Evolutionary conservation across 2,113 vertebrate genomes (phyloP), one percentile per base, ranked within the genome.

Genomic region (Mixornis gularis): DNA sequence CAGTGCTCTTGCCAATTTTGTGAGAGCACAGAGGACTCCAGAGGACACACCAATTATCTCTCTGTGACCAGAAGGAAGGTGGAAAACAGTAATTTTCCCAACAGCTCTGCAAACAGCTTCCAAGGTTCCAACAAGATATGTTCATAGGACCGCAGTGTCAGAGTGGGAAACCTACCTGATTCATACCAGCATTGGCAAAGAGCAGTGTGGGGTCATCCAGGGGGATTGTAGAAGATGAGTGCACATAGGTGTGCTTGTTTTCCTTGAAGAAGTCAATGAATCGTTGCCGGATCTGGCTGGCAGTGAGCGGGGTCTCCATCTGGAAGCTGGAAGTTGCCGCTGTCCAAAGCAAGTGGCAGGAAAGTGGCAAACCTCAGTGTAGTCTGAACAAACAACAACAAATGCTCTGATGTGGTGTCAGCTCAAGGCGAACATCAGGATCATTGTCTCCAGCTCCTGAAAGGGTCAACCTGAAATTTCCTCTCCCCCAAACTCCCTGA

Each of bases 151-250:
- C 1, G 2, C 41, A 69, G 40, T 27, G 12, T 36, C 34, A 60
- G 34, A 30, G 32, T 10, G 9, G 66, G n/a, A 84, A 68, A 52
- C 89, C 84, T 97, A 99, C 99, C 98, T 99, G 99, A 95, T 99
- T 99, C 99, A 99, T 99, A 90, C 99, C 99, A 3, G 99, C 99
- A 14, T 99, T 99, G 91, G 99, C 98, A 59, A 99, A 99, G 20
- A 99, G 99, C 93, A 99, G 97, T 0, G 99, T 99, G 93, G 99
- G 99, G 89, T 99, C 99, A 22, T 99, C 99, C 97, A 99, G 85
- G 0, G 99, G 99, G 85, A 99, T 96, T 53, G 98, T 98, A 63
- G 99, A 92, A 3, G 99, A 99, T 0, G 99, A 99, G 92, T 99
- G 99, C 77, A 99, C 98, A 7, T 99, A 99, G 41, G 98, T 97